phyloP scores from a whole-genome alignment of 35 echinoderm and acorn worm genomes.

The Apostichopus japonicus region DNA sequence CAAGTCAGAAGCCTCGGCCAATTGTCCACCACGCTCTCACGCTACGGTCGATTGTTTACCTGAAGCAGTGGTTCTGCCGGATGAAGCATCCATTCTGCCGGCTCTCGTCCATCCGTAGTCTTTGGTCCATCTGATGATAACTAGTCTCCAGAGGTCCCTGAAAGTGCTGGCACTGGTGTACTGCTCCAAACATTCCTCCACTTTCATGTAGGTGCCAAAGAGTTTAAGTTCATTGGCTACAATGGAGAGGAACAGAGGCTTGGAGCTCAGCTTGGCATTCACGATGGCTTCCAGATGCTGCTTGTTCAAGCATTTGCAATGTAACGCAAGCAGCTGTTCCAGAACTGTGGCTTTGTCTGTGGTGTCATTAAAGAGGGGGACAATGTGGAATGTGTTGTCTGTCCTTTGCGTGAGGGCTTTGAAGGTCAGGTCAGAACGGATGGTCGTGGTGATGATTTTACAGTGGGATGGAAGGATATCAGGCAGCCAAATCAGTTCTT shows the following conservation, averaged over 20 bases:
- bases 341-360: slow-evolving; percentile 68
- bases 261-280: slow-evolving; percentile 76
- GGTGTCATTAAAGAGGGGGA: slow-evolving; percentile 61
- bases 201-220: slow-evolving; percentile 63
- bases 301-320: slow-evolving; percentile 79
- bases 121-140: slow-evolving; percentile 85
- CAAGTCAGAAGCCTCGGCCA: too few species aligned
- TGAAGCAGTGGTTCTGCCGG: background rate
- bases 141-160: slow-evolving; percentile 83
- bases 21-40: too few species aligned
- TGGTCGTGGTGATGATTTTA: slow-evolving; percentile 79
- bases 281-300: slow-evolving; percentile 71
- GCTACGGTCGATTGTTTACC: background rate
- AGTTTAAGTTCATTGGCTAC: slow-evolving; percentile 90
- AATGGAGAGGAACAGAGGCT: slow-evolving; percentile 87
- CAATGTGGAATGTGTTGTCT: slow-evolving; percentile 55
- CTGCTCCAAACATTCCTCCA: slow-evolving; percentile 64
- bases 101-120: slow-evolving; percentile 84
- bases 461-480: slow-evolving; percentile 76
- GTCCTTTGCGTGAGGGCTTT: slow-evolving; percentile 66
- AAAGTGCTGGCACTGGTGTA: slow-evolving; percentile 70
- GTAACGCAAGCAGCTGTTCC: slow-evolving; percentile 69
- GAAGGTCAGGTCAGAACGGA: slow-evolving; percentile 86
- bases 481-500: slow-evolving; percentile 85
- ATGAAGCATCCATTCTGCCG: slow-evolving; percentile 63